phyloP scores from a whole-genome alignment of 2,888 invertebrate species.

The Napeogenes inachia region DNA sequence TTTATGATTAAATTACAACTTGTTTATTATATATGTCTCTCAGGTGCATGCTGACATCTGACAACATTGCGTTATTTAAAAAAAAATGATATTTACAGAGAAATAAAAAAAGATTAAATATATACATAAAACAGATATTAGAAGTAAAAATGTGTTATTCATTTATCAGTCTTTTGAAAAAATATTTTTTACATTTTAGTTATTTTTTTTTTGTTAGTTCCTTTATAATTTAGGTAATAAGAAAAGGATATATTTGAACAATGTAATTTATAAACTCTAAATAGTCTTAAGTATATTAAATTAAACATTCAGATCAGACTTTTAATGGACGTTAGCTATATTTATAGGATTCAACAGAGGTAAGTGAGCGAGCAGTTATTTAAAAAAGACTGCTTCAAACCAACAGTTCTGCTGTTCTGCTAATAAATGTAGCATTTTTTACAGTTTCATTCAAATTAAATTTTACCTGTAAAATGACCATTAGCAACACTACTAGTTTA shows the following conservation, averaged over 20 bases:
- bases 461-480: too few relatives aligned
- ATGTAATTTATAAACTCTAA: not conserved
- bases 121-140: too few relatives aligned
- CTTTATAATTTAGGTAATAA: too few relatives aligned
- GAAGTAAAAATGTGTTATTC: too few relatives aligned
- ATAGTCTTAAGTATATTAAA: not conserved
- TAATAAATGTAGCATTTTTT: not conserved
- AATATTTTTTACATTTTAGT: not conserved
- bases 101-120: too few relatives aligned
- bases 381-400: constrained; percentile 1
- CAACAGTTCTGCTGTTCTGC: not conserved
- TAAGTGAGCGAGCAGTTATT: constrained; percentile 7
- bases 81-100: too few relatives aligned
- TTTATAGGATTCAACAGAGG: not conserved
- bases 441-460: too few relatives aligned
- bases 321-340: not conserved
- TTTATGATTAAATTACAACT: constrained; percentile 27
- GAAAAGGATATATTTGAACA: not conserved
- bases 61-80: too few relatives aligned
- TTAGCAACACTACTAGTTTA: too few relatives aligned
- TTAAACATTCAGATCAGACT: not conserved
- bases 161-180: too few relatives aligned
- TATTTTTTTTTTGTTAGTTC: too few relatives aligned
- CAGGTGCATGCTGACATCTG: not conserved
- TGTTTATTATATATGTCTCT: constrained; percentile 28